These are phyloP conservation scores for Eulithis testata DNA, from an alignment of 2,888 invertebrate genomes.

Conservation along the genomic window DNA sequence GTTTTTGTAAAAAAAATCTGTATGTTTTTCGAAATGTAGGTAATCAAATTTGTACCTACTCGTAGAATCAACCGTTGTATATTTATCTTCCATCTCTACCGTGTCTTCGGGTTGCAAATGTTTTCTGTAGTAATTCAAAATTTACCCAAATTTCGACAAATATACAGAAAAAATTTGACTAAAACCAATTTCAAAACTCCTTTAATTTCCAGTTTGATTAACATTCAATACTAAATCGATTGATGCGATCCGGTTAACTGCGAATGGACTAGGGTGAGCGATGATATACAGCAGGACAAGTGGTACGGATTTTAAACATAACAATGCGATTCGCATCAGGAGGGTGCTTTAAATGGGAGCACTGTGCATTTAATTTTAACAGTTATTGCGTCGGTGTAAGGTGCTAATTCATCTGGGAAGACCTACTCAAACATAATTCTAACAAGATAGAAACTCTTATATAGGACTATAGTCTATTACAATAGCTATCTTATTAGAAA, in stretches of 20 bases:
- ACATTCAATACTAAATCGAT: slow-evolving; percentile 14
- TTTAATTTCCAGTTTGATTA: background rate
- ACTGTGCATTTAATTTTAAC: slow-evolving; percentile 9
- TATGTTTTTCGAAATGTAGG: no score
- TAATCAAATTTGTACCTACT: no score
- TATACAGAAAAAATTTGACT: no score
- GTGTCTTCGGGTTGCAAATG: no score
- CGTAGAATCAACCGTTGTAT: no score
- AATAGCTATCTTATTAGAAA: no score
- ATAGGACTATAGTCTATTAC: no score
- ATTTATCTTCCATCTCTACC: no score
- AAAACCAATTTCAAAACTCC: no score
- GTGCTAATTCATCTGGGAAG: slow-evolving; percentile 1
- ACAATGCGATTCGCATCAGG: slow-evolving; percentile 32
- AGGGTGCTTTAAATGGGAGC: slow-evolving; percentile 11
- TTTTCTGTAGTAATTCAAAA: no score
- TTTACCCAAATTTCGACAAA: no score
- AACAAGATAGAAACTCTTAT: background rate
- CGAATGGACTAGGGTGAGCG: slow-evolving; percentile 45
- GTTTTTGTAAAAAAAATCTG: no score
- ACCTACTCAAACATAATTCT: slow-evolving; percentile 8
- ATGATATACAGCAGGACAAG: slow-evolving; percentile 65
- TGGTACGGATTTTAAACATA: slow-evolving; percentile 63
- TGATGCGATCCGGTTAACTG: slow-evolving; percentile 10
- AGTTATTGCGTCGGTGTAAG: slow-evolving; percentile 11